A percentile compares a stretch with the other conserved stretches of the same genome.
Conservation (phyloP, 2,888 invertebrate species). For the Calliphora vomitoria region DNA sequence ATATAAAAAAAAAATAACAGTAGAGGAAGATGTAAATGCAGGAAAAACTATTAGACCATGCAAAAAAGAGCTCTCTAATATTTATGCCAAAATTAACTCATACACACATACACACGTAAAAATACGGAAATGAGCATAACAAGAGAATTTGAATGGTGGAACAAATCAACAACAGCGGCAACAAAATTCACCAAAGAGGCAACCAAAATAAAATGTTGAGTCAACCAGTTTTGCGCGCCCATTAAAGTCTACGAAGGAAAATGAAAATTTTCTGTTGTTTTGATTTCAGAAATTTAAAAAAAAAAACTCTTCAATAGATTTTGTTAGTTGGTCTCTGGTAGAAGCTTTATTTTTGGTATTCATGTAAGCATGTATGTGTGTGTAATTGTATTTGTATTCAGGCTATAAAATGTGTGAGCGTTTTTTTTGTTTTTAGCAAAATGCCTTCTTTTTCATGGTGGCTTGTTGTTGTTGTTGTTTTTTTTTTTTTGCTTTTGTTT, state of each 20-base stretch:
- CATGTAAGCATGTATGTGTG: not conserved
- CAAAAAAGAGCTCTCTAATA: constrained; percentile 72
- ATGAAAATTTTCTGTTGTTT: constrained; percentile 44
- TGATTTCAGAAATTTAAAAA: constrained; percentile 40
- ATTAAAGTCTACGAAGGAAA: constrained; percentile 11
- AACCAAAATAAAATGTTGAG: constrained; percentile 48
- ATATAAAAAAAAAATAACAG: not conserved
- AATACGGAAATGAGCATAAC: constrained; percentile 71
- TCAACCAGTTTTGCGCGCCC: constrained; percentile 66
- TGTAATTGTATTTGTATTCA: constrained; percentile 6
- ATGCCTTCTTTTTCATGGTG: constrained; percentile 28
- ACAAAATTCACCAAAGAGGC: constrained; percentile 45
- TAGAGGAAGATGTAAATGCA: not conserved
- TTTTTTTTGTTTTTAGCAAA: constrained; percentile 22
- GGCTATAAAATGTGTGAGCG: constrained; percentile 26
- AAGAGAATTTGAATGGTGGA: constrained; percentile 49
- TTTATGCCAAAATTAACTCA: constrained; percentile 56
- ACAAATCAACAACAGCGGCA: constrained; percentile 21
- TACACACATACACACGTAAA: constrained; percentile 53
- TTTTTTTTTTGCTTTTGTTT: not conserved
- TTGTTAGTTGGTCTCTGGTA: constrained; percentile 9
- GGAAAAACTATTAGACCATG: not conserved
- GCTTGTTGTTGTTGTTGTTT: constrained; percentile 41
- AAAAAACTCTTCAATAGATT: constrained; percentile 39
- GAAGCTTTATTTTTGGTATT: constrained; percentile 26